Percentiles rank a stretch among this genome's conserved stretches.
phyloP scores from a whole-genome alignment of 2,888 invertebrate genomes.

The Sialis lutaria region DNA sequence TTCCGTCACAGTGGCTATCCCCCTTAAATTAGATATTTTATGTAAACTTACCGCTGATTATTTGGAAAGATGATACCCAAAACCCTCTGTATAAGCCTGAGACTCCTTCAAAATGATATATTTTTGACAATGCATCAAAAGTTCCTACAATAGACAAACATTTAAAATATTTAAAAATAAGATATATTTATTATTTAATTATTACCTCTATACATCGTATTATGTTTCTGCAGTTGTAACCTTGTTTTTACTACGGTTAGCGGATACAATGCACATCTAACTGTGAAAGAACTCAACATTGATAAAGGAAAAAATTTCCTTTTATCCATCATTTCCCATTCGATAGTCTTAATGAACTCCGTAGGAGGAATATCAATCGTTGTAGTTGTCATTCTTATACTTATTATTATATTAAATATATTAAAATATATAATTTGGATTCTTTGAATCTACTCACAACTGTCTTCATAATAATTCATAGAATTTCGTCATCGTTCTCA shows the following conservation, averaged over 20 bases:
- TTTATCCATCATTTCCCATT: constrained; percentile 98
- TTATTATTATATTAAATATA: no score
- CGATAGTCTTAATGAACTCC: constrained; percentile 65
- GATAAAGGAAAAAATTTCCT: constrained; percentile 84
- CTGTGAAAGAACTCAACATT: constrained; percentile 70
- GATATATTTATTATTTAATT: background rate
- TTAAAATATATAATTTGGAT: no score
- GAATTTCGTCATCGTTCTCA: no score
- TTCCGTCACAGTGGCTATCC: no score
- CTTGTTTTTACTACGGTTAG: constrained; percentile 88
- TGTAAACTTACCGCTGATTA: constrained; percentile 22
- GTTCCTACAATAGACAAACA: constrained; percentile 33
- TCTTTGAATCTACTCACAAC: no score
- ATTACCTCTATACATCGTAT: constrained; percentile 62
- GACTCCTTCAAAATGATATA: constrained; percentile 67
- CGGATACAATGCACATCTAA: constrained; percentile 70
- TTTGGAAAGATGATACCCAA: constrained; percentile 75
- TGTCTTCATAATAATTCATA: no score
- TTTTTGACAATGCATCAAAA: constrained; percentile 77
- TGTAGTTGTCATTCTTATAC: constrained; percentile 9
- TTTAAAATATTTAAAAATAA: constrained; percentile 2
- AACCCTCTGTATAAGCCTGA: constrained; percentile 85
- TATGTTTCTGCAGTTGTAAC: constrained; percentile 72
- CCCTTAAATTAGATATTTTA: background rate
- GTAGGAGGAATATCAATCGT: constrained; percentile 38